Evolutionary conservation across 2,797 vertebrate genomes (phyloP).

Genomic region (Rhabdomys pumilio): DNA sequence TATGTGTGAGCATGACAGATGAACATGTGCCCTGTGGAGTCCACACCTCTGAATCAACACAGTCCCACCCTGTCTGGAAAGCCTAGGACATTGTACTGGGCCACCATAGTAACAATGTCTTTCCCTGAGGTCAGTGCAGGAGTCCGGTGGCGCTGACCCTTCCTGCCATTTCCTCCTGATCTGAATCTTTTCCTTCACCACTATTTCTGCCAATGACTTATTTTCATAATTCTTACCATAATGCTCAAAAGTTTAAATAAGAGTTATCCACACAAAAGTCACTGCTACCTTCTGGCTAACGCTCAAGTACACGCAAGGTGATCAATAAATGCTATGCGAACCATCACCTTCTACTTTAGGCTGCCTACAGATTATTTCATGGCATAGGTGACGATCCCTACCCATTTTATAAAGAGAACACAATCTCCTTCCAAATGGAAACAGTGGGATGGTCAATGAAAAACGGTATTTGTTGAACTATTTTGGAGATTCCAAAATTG

Average conservation of each 20-base stretch:
- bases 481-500: not conserved
- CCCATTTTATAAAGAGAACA: not conserved
- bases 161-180: not conserved
- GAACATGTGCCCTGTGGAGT: not conserved
- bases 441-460: not conserved
- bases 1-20: not conserved
- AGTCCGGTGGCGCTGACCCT: not conserved
- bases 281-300: not conserved
- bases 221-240: slow-evolving; percentile 5
- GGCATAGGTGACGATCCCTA: not conserved
- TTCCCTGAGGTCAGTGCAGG: not conserved
- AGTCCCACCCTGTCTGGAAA: too few relatives aligned
- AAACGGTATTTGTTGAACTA: not conserved
- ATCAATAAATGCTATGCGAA: not conserved
- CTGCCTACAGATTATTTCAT: not conserved
- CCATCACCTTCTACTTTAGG: slow-evolving; percentile 32
- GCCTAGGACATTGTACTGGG: not conserved
- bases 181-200: too few relatives aligned
- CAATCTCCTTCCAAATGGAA: slow-evolving; percentile 17
- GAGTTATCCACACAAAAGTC: not conserved
- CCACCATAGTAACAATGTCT: not conserved
- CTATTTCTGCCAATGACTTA: not conserved
- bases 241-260: not conserved
- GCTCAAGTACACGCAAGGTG: slow-evolving; percentile 27
- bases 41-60: not conserved